These are phyloP conservation scores for Lydus trimaculatus DNA, from an alignment of 2,888 invertebrate species.

Conservation along the genomic window DNA sequence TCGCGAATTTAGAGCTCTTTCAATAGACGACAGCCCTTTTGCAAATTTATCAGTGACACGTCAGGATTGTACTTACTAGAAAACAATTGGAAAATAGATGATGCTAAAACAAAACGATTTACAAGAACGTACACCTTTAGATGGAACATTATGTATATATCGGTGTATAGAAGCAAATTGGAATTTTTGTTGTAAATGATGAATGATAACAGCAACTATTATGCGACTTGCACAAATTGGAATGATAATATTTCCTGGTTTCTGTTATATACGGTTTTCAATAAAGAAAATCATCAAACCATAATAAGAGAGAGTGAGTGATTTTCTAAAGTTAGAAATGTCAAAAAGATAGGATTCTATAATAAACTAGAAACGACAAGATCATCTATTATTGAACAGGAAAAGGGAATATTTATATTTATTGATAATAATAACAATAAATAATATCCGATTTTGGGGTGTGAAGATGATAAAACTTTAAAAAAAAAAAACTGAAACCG, in stretches of 20 bases:
- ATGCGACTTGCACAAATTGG: not conserved
- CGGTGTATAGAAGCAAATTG: too few relatives aligned
- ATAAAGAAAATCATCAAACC: not conserved
- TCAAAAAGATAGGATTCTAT: not conserved
- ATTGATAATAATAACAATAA: conserved; percentile 5
- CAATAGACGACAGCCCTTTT: too few relatives aligned
- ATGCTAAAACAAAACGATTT: too few relatives aligned
- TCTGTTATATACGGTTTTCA: not conserved
- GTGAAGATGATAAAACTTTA: conserved; percentile 30
- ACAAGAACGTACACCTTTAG: too few relatives aligned
- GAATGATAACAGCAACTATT: not conserved
- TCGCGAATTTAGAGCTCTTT: too few relatives aligned
- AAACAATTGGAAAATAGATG: too few relatives aligned
- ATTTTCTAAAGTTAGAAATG: not conserved
- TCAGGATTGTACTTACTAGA: too few relatives aligned
- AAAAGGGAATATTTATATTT: conserved; percentile 7
- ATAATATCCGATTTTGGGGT: conserved; percentile 12
- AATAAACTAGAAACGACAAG: not conserved
- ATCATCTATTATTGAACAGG: not conserved
- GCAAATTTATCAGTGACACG: too few relatives aligned
- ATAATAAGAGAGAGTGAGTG: not conserved
- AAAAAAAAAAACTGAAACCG: too few relatives aligned
- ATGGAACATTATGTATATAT: too few relatives aligned
- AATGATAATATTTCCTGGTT: too few relatives aligned
- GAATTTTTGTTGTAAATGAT: too few relatives aligned